phyloP scores from a whole-genome alignment of 2,888 invertebrate genomes.

The Poecilobothrus nobilitatus region DNA sequence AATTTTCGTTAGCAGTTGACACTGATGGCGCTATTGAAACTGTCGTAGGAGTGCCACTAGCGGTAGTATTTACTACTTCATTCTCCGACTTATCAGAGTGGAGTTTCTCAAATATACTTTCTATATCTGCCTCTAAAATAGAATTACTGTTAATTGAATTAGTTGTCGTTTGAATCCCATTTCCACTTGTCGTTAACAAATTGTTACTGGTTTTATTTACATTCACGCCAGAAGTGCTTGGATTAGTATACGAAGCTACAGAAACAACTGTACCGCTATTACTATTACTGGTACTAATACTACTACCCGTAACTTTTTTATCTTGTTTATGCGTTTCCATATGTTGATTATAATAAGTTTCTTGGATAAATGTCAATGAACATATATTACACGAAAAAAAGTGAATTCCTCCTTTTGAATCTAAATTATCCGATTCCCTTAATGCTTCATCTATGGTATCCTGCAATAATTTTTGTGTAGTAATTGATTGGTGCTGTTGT shows the following conservation, averaged over 20 bases:
- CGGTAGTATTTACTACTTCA: conserved; percentile 23
- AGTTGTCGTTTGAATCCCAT: conserved; percentile 11
- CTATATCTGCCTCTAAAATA: conserved; percentile 40
- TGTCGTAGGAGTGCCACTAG: conserved; percentile 18
- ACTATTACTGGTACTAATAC: neutral
- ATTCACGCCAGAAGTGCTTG: conserved; percentile 11
- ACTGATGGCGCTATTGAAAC: conserved; percentile 16
- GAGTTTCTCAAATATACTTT: conserved; percentile 45
- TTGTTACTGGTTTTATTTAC: neutral
- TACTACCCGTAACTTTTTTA: conserved; percentile 27
- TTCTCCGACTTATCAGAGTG: conserved; percentile 43
- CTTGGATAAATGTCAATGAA: conserved; percentile 44
- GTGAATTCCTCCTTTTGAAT: conserved; percentile 39
- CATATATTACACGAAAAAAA: conserved; percentile 45
- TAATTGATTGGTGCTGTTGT: conserved; percentile 31
- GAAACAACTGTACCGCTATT: conserved; percentile 8
- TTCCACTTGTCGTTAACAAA: conserved; percentile 7
- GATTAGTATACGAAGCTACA: conserved; percentile 15
- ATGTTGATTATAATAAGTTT: conserved; percentile 44
- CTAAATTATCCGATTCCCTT: conserved; percentile 34
- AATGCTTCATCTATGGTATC: conserved; percentile 45
- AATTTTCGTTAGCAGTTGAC: conserved; percentile 31
- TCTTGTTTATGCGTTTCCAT: conserved; percentile 43
- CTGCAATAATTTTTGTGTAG: conserved; percentile 42
- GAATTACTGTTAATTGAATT: conserved; percentile 28